phyloP scores from a whole-genome alignment of 2,888 invertebrate species.

The Liopterus haemorrhoidalis region DNA sequence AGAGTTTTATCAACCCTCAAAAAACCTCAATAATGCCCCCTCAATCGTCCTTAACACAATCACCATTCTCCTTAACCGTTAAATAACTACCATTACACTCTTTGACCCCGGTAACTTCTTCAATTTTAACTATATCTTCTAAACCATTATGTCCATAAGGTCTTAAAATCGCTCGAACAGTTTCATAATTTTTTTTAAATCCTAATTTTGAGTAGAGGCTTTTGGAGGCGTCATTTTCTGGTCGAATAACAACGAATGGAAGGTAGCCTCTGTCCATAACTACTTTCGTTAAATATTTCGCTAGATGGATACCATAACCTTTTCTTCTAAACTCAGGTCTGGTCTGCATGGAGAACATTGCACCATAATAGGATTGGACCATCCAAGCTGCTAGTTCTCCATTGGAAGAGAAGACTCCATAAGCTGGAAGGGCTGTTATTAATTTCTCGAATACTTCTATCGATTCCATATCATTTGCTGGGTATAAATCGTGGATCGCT shows the following conservation, averaged over 20 bases:
- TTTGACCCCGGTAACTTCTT: background rate
- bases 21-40: no score
- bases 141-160: slow-evolving; percentile 46
- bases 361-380: slow-evolving; percentile 86
- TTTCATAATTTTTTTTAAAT: slow-evolving; percentile 72
- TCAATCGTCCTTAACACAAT: slow-evolving; percentile 21
- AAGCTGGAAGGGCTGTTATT: slow-evolving; percentile 70
- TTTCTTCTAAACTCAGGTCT: slow-evolving; percentile 46
- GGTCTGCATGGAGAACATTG: slow-evolving; percentile 90
- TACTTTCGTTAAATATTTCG: slow-evolving; percentile 57
- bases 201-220: slow-evolving; percentile 78
- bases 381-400: slow-evolving; percentile 82
- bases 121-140: no score
- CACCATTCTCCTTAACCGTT: slow-evolving; percentile 16
- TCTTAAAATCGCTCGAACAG: slow-evolving; percentile 71
- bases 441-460: slow-evolving; percentile 76
- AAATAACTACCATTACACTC: slow-evolving; percentile 10
- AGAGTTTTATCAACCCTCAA: no score
- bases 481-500: slow-evolving; percentile 78
- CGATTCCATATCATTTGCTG: slow-evolving; percentile 82
- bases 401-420: slow-evolving; percentile 66
- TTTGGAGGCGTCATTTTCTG: slow-evolving; percentile 81
- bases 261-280: slow-evolving; percentile 69
- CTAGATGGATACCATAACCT: slow-evolving; percentile 66
- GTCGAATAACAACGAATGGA: slow-evolving; percentile 81